Evolutionary conservation across 2,797 vertebrate species (phyloP).

Genomic region (Parotocinclus haroldoi): DNA sequence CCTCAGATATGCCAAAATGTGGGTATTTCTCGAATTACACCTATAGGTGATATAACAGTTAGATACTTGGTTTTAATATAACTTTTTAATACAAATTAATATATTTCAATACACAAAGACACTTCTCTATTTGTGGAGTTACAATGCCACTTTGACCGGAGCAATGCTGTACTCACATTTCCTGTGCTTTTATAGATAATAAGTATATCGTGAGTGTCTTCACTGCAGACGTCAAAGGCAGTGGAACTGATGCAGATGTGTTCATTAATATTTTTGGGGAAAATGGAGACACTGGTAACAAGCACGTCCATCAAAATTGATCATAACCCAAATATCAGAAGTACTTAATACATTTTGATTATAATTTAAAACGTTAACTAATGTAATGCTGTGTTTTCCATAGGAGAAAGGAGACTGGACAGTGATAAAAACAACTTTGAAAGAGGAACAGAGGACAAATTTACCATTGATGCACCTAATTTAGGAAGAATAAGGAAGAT

Average conservation of each 20-base stretch:
- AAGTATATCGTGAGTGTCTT: conserved; percentile 87
- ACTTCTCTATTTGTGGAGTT: neutral
- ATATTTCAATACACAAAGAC: neutral
- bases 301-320: neutral
- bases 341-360: neutral
- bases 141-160: neutral
- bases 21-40: conserved; percentile 44
- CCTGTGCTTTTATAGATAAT: conserved; percentile 74
- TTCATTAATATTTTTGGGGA: conserved; percentile 95
- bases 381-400: conserved; percentile 13
- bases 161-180: neutral
- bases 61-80: neutral
- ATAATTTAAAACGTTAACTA: too few species aligned
- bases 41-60: too few species aligned
- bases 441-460: conserved; percentile 89
- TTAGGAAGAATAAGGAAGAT: conserved; percentile 89
- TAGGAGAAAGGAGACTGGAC: conserved; percentile 86
- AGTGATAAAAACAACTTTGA: conserved; percentile 95
- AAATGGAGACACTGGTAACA: conserved; percentile 88
- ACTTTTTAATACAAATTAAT: too few species aligned
- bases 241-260: conserved; percentile 93
- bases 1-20: conserved; percentile 94
- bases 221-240: conserved; percentile 84
- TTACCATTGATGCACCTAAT: conserved; percentile 87
- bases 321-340: neutral